Percentiles rank a stretch among this genome's conserved stretches.
Evolutionary conservation across 2,797 vertebrate genomes (phyloP).

Genomic region (Lutjanus argentimaculatus): DNA sequence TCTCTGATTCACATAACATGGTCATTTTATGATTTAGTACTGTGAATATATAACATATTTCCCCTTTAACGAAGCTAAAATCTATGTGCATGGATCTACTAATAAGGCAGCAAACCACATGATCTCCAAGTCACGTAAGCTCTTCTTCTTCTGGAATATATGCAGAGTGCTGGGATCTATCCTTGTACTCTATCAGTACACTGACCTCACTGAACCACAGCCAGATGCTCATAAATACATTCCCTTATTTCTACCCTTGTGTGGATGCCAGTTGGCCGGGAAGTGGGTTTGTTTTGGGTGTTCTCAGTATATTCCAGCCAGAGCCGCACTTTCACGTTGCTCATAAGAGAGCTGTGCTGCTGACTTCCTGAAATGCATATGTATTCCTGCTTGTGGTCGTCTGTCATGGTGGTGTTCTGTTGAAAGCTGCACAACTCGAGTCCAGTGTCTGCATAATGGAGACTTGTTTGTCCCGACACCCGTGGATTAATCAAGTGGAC

Average conservation of each 20-base stretch:
- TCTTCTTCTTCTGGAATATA: conserved; percentile 30
- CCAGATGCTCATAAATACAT: conserved; percentile 86
- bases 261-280: conserved; percentile 79
- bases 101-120: conserved; percentile 27
- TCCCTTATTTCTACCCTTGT: conserved; percentile 84
- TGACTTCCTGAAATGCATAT: conserved; percentile 82
- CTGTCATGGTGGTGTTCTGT: conserved; percentile 83
- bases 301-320: conserved; percentile 79
- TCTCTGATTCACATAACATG: too few species aligned
- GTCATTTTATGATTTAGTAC: too few species aligned
- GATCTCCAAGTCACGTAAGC: conserved; percentile 19
- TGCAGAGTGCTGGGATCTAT: conserved; percentile 52
- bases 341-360: conserved; percentile 79
- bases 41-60: too few species aligned
- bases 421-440: conserved; percentile 83
- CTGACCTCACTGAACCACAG: conserved; percentile 79
- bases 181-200: conserved; percentile 75
- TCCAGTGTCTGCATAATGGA: conserved; percentile 80
- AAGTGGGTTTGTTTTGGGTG: conserved; percentile 88
- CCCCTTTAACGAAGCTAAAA: conserved; percentile 8
- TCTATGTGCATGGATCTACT: conserved; percentile 3
- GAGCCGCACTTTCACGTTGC: conserved; percentile 75
- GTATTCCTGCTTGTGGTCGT: conserved; percentile 82
- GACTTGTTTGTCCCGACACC: conserved; percentile 80
- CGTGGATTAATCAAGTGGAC: conserved; percentile 76